phyloP scores from a whole-genome alignment of 2,113 vertebrate species.

The Zosterops hypoxanthus region DNA sequence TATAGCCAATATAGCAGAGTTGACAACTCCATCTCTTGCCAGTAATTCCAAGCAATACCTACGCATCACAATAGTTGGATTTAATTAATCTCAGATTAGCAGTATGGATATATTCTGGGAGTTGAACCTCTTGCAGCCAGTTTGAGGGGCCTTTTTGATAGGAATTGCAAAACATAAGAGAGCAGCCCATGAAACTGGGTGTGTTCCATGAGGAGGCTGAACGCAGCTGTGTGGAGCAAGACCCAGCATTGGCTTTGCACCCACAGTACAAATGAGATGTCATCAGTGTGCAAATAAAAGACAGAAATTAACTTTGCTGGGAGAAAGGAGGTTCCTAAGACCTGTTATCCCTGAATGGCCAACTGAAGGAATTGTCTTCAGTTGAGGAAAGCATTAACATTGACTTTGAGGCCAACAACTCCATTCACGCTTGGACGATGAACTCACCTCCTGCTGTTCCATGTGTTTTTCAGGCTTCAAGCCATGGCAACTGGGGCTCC shows the following conservation, averaged over 20 bases:
- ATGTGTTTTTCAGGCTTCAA: slow-evolving; percentile 84
- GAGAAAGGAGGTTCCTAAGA: not conserved
- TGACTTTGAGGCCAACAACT: not conserved
- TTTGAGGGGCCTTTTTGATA: not conserved
- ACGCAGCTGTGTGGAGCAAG: not conserved
- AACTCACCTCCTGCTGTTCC: not conserved
- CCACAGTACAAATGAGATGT: not conserved
- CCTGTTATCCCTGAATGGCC: not conserved
- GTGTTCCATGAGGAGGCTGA: not conserved
- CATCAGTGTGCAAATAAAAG: not conserved
- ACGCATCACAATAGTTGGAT: not conserved
- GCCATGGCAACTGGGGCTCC: slow-evolving; percentile 96
- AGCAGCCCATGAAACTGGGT: not conserved
- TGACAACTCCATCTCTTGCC: not conserved
- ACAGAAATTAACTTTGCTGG: not conserved
- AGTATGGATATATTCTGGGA: not conserved
- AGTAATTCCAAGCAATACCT: not conserved
- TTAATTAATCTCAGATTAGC: not conserved
- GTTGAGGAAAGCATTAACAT: not conserved
- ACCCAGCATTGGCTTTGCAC: not conserved
- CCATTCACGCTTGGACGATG: not conserved
- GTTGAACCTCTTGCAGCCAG: not conserved
- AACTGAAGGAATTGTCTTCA: not conserved
- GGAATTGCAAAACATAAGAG: not conserved
- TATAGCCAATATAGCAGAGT: not conserved